Evolutionary conservation across 64 coral and sea anemone genomes (phyloP).

Genomic region (Acropora tenuis): DNA sequence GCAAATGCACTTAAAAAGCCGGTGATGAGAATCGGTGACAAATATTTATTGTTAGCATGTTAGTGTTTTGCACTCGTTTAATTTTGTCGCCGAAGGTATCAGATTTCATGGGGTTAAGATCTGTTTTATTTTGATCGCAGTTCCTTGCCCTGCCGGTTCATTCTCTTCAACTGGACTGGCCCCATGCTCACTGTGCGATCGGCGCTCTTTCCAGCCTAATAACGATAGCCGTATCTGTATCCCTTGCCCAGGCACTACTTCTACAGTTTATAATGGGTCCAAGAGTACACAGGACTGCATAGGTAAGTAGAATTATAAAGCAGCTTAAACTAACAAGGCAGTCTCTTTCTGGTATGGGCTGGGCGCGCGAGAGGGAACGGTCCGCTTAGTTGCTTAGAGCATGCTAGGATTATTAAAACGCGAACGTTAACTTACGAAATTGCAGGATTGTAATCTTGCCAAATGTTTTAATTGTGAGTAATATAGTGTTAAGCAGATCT

Average conservation of each 20-base stretch:
- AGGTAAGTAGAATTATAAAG: slow-evolving; percentile 30
- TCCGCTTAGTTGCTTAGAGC: not conserved
- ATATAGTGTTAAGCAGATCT: not conserved
- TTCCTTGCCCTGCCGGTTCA: slow-evolving; percentile 53
- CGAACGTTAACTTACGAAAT: not conserved
- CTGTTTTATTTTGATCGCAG: slow-evolving; percentile 19
- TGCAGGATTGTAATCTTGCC: not conserved
- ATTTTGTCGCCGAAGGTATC: not conserved
- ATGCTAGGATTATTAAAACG: no score
- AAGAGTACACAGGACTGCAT: slow-evolving; percentile 41
- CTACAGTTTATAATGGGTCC: slow-evolving; percentile 40
- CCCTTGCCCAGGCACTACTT: slow-evolving; percentile 61
- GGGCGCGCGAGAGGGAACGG: not conserved
- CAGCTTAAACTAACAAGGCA: not conserved
- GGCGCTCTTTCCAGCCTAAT: slow-evolving; percentile 62
- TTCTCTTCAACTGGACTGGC: slow-evolving; percentile 62
- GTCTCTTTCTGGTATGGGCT: not conserved
- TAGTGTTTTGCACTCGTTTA: slow-evolving; percentile 7
- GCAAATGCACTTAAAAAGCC: not conserved
- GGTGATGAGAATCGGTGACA: not conserved
- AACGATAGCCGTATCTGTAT: slow-evolving; percentile 50
- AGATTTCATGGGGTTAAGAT: not conserved
- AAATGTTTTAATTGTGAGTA: not conserved
- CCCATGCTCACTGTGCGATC: slow-evolving; percentile 53
- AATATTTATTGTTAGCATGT: not conserved